These are phyloP conservation scores for Agonopterix alstromeriana DNA, from an alignment of 2,888 invertebrate genomes.

Conservation along the genomic window DNA sequence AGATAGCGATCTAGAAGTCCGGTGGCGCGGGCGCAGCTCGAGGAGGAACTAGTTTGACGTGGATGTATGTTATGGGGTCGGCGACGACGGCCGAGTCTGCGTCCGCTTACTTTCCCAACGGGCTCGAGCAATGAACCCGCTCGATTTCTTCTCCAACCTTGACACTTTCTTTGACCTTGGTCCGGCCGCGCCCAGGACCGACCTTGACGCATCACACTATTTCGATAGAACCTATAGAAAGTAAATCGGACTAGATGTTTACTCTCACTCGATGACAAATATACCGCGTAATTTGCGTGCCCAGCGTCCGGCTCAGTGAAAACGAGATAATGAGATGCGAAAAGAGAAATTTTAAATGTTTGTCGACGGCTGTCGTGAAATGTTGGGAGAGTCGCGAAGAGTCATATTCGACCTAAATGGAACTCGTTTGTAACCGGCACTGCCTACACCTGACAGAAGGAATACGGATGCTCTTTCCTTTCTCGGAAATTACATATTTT, in stretches of 20 bases:
- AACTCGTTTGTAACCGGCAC: slow-evolving; percentile 58
- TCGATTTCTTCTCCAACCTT: slow-evolving; percentile 73
- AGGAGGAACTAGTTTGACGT: slow-evolving; percentile 55
- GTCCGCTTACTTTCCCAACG: slow-evolving; percentile 68
- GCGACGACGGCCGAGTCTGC: slow-evolving; percentile 37
- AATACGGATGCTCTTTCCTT: slow-evolving; percentile 26
- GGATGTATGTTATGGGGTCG: slow-evolving; percentile 71
- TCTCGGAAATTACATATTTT: slow-evolving; percentile 23
- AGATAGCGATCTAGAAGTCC: slow-evolving; percentile 34
- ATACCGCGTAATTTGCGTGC: slow-evolving; percentile 56
- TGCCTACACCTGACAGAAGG: slow-evolving; percentile 22
- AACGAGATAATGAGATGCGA: slow-evolving; percentile 71
- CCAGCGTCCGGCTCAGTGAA: slow-evolving; percentile 61
- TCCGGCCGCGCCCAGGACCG: slow-evolving; percentile 30
- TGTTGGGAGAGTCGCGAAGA: slow-evolving; percentile 64
- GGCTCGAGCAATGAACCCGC: slow-evolving; percentile 60
- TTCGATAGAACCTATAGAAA: slow-evolving; percentile 47
- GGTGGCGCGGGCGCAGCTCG: slow-evolving; percentile 23
- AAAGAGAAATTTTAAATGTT: slow-evolving; percentile 75
- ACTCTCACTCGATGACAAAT: slow-evolving; percentile 68
- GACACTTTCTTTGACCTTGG: slow-evolving; percentile 75
- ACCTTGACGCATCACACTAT: slow-evolving; percentile 50
- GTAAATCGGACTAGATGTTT: slow-evolving; percentile 55
- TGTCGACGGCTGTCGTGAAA: slow-evolving; percentile 51
- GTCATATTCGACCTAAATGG: slow-evolving; percentile 62